Evolutionary conservation across 2,113 vertebrate genomes (phyloP).

Genomic region (Lipophrys pholis): DNA sequence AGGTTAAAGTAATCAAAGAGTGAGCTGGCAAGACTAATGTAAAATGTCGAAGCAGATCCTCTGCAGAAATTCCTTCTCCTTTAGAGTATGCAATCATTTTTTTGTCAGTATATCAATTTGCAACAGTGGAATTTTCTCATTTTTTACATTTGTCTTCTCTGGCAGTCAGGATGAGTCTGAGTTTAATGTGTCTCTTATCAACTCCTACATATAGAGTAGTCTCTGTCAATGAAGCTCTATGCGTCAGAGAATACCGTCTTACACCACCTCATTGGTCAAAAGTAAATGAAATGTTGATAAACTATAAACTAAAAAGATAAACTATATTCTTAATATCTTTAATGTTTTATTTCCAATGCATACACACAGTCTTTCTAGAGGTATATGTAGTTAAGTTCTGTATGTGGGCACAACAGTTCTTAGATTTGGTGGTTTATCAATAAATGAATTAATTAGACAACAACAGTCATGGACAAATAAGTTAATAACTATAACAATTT

Average conservation of each 20-base stretch:
- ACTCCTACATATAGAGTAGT: background rate
- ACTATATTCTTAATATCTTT: no score
- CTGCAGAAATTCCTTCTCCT: background rate
- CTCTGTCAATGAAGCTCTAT: background rate
- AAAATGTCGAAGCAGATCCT: background rate
- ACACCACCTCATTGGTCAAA: no score
- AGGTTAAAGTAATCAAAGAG: constrained; percentile 28
- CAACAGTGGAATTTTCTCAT: background rate
- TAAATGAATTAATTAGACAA: no score
- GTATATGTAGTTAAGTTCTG: no score
- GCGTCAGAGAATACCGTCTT: background rate
- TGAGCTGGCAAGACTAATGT: constrained; percentile 18
- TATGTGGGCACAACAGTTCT: no score
- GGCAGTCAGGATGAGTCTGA: background rate
- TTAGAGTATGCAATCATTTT: constrained; percentile 1
- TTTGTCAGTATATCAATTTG: constrained; percentile 11
- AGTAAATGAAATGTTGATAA: no score
- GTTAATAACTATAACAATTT: no score
- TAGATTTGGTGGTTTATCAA: no score
- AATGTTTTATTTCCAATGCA: no score
- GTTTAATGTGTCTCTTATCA: background rate
- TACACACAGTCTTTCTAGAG: no score
- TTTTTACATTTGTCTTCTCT: background rate
- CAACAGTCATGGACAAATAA: no score
- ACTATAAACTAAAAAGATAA: no score